Percentiles rank a stretch among this genome's conserved stretches.
Conservation (phyloP, 2,888 invertebrate genomes). For the Nematopogon swammerdamellus region DNA sequence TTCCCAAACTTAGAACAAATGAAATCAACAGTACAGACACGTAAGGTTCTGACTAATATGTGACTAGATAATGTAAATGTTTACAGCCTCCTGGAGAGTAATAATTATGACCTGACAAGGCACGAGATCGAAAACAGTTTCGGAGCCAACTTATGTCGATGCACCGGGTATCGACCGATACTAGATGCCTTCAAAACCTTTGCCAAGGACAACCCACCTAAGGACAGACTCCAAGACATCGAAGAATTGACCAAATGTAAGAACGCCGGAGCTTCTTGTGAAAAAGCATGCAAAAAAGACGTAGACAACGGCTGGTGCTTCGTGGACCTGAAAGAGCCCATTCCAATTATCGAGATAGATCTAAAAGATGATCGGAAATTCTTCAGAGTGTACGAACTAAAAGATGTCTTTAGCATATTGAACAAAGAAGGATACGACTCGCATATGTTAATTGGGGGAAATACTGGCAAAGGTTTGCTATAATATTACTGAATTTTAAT, state of each 20-base stretch:
- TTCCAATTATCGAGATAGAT: background rate
- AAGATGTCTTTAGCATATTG: slow-evolving; percentile 27
- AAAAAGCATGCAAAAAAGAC: background rate
- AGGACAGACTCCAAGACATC: slow-evolving; percentile 9
- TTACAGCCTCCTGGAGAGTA: slow-evolving; percentile 26
- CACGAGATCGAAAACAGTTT: slow-evolving; percentile 53
- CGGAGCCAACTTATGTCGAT: slow-evolving; percentile 58
- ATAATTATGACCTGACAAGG: slow-evolving; percentile 23
- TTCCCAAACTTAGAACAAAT: too few species aligned
- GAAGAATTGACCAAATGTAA: slow-evolving; percentile 6
- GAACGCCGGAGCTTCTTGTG: slow-evolving; percentile 3
- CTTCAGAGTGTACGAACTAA: slow-evolving; percentile 22
- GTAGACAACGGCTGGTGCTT: slow-evolving; percentile 5
- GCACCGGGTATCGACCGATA: slow-evolving; percentile 60
- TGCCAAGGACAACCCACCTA: slow-evolving; percentile 30
- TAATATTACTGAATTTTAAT: too few species aligned
- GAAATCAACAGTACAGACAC: too few species aligned
- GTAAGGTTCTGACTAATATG: too few species aligned
- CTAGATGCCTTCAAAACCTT: slow-evolving; percentile 58
- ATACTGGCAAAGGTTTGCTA: slow-evolving; percentile 25
- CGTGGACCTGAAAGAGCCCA: slow-evolving; percentile 12
- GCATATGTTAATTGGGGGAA: slow-evolving; percentile 49
- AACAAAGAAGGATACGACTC: slow-evolving; percentile 18
- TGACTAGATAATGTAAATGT: too few species aligned
- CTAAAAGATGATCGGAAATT: slow-evolving; percentile 14